Evolutionary conservation across 1,140 invertebrate species (phyloP), one percentile per base, ranked within the genome.

Genomic region (Meloidogyne chitwoodi): DNA sequence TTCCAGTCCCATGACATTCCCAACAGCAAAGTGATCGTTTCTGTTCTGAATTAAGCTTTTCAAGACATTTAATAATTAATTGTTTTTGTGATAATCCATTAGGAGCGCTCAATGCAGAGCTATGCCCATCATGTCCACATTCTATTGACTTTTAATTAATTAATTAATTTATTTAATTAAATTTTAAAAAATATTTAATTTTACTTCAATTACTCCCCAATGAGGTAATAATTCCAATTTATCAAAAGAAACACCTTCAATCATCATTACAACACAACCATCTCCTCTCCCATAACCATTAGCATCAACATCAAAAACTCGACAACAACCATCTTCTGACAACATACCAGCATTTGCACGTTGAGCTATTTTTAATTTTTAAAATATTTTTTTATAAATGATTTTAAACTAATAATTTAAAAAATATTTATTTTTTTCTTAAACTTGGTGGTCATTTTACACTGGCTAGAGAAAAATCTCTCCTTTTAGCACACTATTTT

Each of bases 321-420:
- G 94, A 88, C 94, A 97, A 82, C 90, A 91, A 2, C 95, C 95
- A 83, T 96, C 92, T 1, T 90, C 89, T 26, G 93, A 93, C 74
- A 98, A 90, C 93, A 98, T 96, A 80, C 91, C 92, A 3, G 97
- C 89, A 44, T 92, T 91, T 85, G 94, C 92, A 87, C 98, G 96
- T 87, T 96, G 93, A 22, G 95, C 89, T 5, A 94, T n/a, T n/a
- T n/a, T n/a, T n/a, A n/a, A n/a, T n/a, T n/a, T n/a, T n/a, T n/a
- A n/a, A n/a, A n/a, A n/a, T n/a, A n/a, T n/a, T n/a, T n/a, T n/a
- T n/a, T n/a, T n/a, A n/a, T n/a, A n/a, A n/a, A n/a, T n/a, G n/a
- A n/a, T n/a, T n/a, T n/a, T n/a, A n/a, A n/a, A n/a, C n/a, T n/a
- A n/a, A n/a, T n/a, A n/a, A n/a, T n/a, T n/a, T n/a, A n/a, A n/a